Evolutionary conservation across 2,113 vertebrate genomes (phyloP), one percentile per base, ranked within the genome.

Genomic region (Stigmatopora argus): DNA sequence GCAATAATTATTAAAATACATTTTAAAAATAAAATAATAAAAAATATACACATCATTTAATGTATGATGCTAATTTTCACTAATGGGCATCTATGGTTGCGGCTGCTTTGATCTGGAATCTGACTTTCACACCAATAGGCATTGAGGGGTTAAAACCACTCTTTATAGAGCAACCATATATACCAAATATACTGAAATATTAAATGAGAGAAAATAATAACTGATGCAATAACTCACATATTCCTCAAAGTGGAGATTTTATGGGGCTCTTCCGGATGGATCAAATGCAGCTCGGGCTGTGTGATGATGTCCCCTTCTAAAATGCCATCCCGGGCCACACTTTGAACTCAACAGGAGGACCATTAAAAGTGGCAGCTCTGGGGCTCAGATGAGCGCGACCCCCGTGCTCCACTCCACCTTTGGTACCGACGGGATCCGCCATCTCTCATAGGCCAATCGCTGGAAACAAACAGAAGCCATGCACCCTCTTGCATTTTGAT

Each of bases 401-500:
- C 90, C 72, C 75, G 85, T 75, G 75, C 90, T 88, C 90, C 89
- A 86, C 84, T 89, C 75, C 83, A 86, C 91, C 89, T 83, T 87
- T 78, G 80, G 88, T 79, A 85, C 89, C 87, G 56, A 67, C 64
- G 75, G 90, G 89, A 85, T 89, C 87, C 45, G 69, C 26, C 64
- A 65, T 60, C 64, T 83, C 87, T 80, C 82, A 85, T 81, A 83
- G 74, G 77, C 21, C 69, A 67, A 41, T 0, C 34, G 64, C 52
- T 14, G 13, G 14, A 46, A n/a, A 55, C 31, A 23, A 71, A 45
- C 48, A 9, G 23, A 38, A 47, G 62, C 66, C 38, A 59, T 53
- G 75, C 47, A 48, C 44, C 17, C n/a, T 4, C n/a, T 17, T 18
- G 61, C 61, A 46, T 19, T 1, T 49, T 3, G 18, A 44, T 6